Conservation (phyloP, 2,888 invertebrate genomes). For the Invenusta paracnida region DNA sequence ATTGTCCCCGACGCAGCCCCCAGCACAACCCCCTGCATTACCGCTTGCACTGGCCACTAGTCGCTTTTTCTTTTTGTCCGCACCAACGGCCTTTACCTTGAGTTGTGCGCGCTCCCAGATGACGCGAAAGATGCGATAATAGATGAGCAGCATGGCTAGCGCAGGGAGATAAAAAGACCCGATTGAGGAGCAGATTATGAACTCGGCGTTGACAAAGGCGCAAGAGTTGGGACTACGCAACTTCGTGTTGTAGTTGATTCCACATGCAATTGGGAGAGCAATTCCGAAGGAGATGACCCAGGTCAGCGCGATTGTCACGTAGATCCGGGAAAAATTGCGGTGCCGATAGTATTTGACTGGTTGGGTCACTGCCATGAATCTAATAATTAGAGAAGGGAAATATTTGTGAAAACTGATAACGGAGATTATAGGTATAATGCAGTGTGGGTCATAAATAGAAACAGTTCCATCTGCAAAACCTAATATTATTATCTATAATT, state of each 20-base stretch:
- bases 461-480: too few relatives aligned
- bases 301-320: conserved; percentile 85
- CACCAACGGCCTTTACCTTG: neutral
- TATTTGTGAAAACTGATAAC: too few relatives aligned
- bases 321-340: conserved; percentile 79
- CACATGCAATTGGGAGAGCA: conserved; percentile 89
- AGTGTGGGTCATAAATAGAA: too few relatives aligned
- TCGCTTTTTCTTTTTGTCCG: neutral
- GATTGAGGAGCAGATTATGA: conserved; percentile 92
- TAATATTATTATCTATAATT: too few relatives aligned
- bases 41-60: neutral
- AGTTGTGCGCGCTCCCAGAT: conserved; percentile 56
- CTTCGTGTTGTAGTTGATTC: conserved; percentile 64
- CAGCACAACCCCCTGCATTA: neutral
- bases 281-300: conserved; percentile 93
- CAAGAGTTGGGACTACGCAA: conserved; percentile 63
- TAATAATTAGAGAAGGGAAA: too few relatives aligned
- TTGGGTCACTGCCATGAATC: conserved; percentile 96
- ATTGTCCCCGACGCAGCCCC: too few relatives aligned
- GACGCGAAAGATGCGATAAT: conserved; percentile 94
- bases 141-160: conserved; percentile 93
- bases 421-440: too few relatives aligned
- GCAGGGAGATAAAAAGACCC: conserved; percentile 98
- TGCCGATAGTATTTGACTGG: conserved; percentile 98
- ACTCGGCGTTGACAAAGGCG: conserved; percentile 93